These are phyloP conservation scores for Tinea pellionella DNA, from an alignment of 2,888 invertebrate genomes.

Conservation along the genomic window DNA sequence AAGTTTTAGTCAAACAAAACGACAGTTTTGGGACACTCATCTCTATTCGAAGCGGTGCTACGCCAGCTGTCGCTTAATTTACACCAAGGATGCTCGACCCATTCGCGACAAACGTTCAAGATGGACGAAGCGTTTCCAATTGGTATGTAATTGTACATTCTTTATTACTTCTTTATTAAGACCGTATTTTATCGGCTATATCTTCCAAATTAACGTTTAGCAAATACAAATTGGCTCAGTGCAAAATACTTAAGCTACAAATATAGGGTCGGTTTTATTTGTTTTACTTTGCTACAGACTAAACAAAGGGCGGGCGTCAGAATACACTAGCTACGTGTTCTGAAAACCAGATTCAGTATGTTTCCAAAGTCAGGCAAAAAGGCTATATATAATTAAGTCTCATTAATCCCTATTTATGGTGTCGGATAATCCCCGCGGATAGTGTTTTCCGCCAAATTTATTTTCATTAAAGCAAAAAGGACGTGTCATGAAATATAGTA, in stretches of 20 bases:
- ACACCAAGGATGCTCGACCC: conserved; percentile 35
- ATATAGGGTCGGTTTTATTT: conserved; percentile 2
- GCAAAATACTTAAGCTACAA: not conserved
- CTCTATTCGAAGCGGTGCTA: conserved; percentile 30
- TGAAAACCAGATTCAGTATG: conserved; percentile 24
- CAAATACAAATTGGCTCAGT: not conserved
- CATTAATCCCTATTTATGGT: conserved; percentile 51
- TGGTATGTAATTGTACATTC: not conserved
- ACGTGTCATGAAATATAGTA: conserved; percentile 22
- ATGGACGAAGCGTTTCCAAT: not conserved
- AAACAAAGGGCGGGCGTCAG: not conserved
- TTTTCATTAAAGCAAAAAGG: conserved; percentile 26
- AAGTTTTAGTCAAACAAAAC: conserved; percentile 28
- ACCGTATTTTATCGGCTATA: not conserved
- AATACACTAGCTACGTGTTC: conserved; percentile 29
- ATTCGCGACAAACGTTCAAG: not conserved
- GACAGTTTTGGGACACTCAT: conserved; percentile 30
- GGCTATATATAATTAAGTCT: conserved; percentile 44
- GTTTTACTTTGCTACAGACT: not conserved
- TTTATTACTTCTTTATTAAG: not conserved
- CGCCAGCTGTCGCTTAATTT: conserved; percentile 42
- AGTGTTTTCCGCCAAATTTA: conserved; percentile 27
- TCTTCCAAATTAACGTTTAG: not conserved
- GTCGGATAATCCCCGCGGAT: conserved; percentile 33
- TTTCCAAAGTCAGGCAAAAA: conserved; percentile 28